These are phyloP conservation scores for Frieseomelitta varia DNA, from an alignment of 1,140 invertebrate genomes.

Conservation along the genomic window DNA sequence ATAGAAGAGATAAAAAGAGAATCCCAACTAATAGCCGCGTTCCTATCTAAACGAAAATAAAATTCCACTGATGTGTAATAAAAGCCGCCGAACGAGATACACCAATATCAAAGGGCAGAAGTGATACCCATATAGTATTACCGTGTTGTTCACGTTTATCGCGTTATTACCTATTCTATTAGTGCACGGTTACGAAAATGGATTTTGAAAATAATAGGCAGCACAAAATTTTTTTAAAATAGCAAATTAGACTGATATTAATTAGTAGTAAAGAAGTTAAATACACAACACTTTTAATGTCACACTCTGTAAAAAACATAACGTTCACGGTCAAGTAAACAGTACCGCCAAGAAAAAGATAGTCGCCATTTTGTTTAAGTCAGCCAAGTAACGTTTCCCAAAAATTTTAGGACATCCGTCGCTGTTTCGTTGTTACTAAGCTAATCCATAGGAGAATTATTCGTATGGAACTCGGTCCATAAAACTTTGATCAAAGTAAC, in stretches of 20 bases:
- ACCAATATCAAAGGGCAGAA: neutral
- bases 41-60: neutral
- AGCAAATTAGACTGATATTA: neutral
- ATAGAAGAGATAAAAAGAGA: neutral
- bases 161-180: conserved; percentile 17
- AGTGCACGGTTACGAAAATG: neutral
- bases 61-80: neutral
- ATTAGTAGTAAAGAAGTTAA: conserved; percentile 3
- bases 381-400: conserved; percentile 44
- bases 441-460: neutral
- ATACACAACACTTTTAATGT: conserved; percentile 27
- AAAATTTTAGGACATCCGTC: conserved; percentile 45
- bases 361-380: conserved; percentile 75
- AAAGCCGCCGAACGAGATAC: neutral
- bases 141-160: conserved; percentile 9
- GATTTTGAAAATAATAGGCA: neutral
- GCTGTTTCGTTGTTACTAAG: conserved; percentile 32
- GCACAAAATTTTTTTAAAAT: neutral
- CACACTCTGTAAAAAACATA: conserved; percentile 36
- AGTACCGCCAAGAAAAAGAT: conserved; percentile 57
- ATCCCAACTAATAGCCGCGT: neutral
- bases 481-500: conserved; percentile 46
- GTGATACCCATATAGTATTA: neutral
- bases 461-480: conserved; percentile 16
- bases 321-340: conserved; percentile 69